Evolutionary conservation across 2,888 invertebrate species (phyloP).

Genomic region (Ligdia adustata): DNA sequence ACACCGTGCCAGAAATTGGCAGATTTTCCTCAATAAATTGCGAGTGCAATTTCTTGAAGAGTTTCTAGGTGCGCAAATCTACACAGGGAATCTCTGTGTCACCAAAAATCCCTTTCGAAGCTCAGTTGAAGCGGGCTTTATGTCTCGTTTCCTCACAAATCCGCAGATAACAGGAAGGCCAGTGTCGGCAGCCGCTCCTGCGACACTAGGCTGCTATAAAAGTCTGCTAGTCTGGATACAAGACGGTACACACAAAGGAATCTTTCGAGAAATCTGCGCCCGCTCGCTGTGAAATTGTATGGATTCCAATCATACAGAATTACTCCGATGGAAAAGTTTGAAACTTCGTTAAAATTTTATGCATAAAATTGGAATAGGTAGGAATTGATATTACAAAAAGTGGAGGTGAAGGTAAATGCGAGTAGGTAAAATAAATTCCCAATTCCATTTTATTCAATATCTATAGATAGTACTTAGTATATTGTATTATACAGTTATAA

Average conservation of each 20-base stretch:
- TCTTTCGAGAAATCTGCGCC: constrained; percentile 51
- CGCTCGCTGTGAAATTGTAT: constrained; percentile 57
- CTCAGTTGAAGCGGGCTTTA: constrained; percentile 60
- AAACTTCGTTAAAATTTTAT: constrained; percentile 41
- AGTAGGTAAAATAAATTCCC: not conserved
- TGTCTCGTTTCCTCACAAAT: constrained; percentile 66
- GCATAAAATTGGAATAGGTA: constrained; percentile 28
- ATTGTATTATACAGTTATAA: no score
- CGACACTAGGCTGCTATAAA: constrained; percentile 46
- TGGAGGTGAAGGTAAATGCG: not conserved
- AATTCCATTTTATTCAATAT: not conserved
- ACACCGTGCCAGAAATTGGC: constrained; percentile 26
- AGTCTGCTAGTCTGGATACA: constrained; percentile 43
- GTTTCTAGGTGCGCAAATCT: constrained; percentile 45
- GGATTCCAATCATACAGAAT: constrained; percentile 50
- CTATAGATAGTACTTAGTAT: no score
- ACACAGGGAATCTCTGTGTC: constrained; percentile 51
- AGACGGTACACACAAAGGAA: constrained; percentile 38
- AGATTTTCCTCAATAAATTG: constrained; percentile 36
- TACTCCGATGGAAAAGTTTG: constrained; percentile 41
- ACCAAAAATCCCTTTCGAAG: constrained; percentile 52
- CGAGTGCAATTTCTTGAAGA: constrained; percentile 36
- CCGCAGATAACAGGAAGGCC: constrained; percentile 55
- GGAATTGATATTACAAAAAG: constrained; percentile 10
- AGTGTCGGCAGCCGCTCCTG: constrained; percentile 42